Base-by-base conservation (phyloP, 2,797 vertebrate species). In the Mareca penelope region DNA sequence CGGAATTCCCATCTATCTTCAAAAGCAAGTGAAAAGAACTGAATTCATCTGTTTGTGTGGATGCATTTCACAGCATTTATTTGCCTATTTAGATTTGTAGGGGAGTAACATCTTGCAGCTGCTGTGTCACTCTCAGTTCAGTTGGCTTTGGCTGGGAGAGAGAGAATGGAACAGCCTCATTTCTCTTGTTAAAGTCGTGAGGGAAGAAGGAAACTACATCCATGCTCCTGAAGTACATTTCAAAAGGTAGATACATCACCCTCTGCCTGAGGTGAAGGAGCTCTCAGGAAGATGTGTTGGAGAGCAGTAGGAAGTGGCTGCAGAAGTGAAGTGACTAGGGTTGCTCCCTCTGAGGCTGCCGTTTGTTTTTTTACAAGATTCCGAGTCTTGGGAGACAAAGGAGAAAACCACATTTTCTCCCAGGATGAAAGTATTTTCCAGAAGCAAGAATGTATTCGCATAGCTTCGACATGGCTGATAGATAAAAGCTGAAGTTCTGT, bases 1-100 rank as follows among this genome's bases (percentile, higher is more conserved):
- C 70, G 39, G 46, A 88, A 85, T 94, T 91, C 69, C 48, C 46
- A 85, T 85, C 50, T 83, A n/a, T 16, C 76, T 88, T 88, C 44
- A 69, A 50, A 91, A 88, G 17, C 77, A 53, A n/a, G 23, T 61
- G 28, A 75, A 69, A 89, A 88, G 5, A 73, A 40, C 8, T 35
- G 3, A 81, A 50, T 80, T 91, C 0, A 15, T 88, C 9, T 46
- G 24, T 40, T 79, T 10, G 15, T 19, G 22, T 0, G 1, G 31
- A 17, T 44, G 12, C 37, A 35, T 80, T 90, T 90, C 75, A 61
- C 18, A 70, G 39, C 15, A 15, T 86, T 84, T 86, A 59, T 79
- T 91, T 93, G 77, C 77, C 80, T 86, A 19, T 81, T 64, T 80
- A 37, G 64, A 65, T 37, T 55, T 82, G 50, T 56, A 71, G 68